phyloP scores from a whole-genome alignment of 1,140 invertebrate genomes.

The Diplogasteroides magnus region DNA sequence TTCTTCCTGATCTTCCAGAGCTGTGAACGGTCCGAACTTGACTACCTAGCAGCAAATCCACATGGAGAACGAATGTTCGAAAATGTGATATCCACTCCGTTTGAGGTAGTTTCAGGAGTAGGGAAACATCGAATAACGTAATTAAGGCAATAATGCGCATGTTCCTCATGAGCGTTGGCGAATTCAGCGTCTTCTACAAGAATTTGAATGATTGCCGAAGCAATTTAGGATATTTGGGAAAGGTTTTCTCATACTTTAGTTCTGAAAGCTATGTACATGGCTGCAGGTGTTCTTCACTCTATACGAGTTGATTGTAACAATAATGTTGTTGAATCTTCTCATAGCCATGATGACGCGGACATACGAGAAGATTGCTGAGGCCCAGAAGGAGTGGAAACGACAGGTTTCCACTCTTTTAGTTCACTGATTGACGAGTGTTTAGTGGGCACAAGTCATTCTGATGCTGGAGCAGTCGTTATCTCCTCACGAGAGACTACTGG shows the following conservation, averaged over 20 bases:
- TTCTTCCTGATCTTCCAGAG: constrained; percentile 84
- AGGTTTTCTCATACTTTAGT: too few species aligned
- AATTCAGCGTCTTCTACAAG: constrained; percentile 85
- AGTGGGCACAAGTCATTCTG: constrained; percentile 91
- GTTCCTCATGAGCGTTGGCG: constrained; percentile 93
- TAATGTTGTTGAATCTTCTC: constrained; percentile 90
- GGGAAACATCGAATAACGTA: too few species aligned
- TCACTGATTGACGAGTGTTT: constrained; percentile 35
- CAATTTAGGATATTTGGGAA: constrained; percentile 67
- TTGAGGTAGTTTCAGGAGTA: constrained; percentile 74
- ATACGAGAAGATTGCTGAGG: constrained; percentile 86
- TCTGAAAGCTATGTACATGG: too few species aligned
- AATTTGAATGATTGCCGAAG: constrained; percentile 80
- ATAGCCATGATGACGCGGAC: constrained; percentile 99
- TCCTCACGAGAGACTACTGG: constrained; percentile 73
- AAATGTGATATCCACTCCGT: constrained; percentile 62
- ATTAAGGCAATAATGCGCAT: constrained; percentile 77
- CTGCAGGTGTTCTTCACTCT: constrained; percentile 78
- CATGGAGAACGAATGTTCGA: constrained; percentile 30
- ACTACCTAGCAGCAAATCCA: not conserved
- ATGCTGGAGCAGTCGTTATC: constrained; percentile 88
- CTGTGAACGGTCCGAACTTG: constrained; percentile 62
- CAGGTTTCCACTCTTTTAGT: constrained; percentile 66
- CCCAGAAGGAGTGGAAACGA: constrained; percentile 92
- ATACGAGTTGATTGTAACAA: constrained; percentile 92